These are phyloP conservation scores for Trachelus tabidus DNA, from an alignment of 2,888 invertebrate genomes.

Conservation along the genomic window DNA sequence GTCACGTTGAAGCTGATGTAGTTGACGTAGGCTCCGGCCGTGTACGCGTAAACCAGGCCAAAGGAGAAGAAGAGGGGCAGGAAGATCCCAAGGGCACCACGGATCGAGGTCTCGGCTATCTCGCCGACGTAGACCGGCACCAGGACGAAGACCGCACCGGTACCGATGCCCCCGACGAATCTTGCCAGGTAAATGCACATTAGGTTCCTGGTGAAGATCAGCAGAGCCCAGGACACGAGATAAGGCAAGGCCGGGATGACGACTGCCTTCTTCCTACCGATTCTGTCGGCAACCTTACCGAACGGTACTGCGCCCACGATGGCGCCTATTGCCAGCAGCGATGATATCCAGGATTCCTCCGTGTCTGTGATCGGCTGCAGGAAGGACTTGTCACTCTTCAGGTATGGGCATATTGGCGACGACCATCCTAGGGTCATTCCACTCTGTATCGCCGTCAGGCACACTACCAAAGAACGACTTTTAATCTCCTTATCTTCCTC, in stretches of 20 bases:
- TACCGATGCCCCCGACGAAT: conserved; percentile 67
- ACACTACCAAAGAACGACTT: conserved; percentile 36
- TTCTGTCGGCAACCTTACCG: conserved; percentile 54
- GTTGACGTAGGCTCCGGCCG: conserved; percentile 62
- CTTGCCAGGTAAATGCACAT: conserved; percentile 45
- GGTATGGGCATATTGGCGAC: conserved; percentile 48
- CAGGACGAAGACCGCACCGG: conserved; percentile 63
- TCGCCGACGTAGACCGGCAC: conserved; percentile 69
- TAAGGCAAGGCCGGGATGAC: conserved; percentile 48
- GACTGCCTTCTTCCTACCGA: conserved; percentile 52
- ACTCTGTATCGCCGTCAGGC: conserved; percentile 52
- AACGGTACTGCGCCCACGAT: conserved; percentile 53
- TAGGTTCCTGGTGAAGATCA: conserved; percentile 48
- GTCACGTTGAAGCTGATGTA: conserved; percentile 65
- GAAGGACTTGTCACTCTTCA: conserved; percentile 42
- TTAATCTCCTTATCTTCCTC: not conserved
- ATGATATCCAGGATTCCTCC: conserved; percentile 50
- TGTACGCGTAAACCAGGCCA: conserved; percentile 67
- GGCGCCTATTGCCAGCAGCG: conserved; percentile 52
- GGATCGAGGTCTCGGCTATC: conserved; percentile 66
- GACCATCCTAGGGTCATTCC: conserved; percentile 58
- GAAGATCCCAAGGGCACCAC: conserved; percentile 68
- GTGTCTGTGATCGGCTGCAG: conserved; percentile 34
- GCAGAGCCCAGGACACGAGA: conserved; percentile 64
- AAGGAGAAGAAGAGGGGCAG: conserved; percentile 67